These are phyloP conservation scores for Triops cancriformis DNA, from an alignment of 1,140 invertebrate genomes.

Conservation along the genomic window DNA sequence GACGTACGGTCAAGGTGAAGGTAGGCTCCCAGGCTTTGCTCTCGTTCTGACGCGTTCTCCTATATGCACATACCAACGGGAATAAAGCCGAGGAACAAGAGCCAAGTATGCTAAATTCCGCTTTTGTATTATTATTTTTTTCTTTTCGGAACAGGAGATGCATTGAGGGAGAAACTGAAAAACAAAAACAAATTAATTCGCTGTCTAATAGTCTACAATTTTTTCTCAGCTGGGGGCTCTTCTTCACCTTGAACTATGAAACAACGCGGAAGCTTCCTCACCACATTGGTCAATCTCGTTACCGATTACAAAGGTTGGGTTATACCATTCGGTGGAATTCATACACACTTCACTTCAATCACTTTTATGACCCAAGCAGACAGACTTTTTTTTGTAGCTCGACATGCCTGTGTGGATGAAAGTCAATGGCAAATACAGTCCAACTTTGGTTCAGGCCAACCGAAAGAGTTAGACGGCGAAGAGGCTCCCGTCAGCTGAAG, in stretches of 20 bases:
- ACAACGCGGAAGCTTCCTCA: neutral
- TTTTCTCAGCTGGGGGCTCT: neutral
- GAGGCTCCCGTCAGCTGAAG: neutral
- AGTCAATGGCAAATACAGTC: neutral
- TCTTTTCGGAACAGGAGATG: neutral
- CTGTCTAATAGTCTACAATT: neutral
- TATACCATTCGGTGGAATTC: no score
- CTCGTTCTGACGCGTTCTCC: neutral
- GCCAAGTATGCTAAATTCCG: neutral
- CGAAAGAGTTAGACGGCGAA: neutral
- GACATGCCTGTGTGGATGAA: neutral
- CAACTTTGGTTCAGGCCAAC: neutral
- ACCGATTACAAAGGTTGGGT: neutral
- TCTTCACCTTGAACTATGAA: slow-evolving; percentile 1
- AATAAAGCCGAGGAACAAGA: neutral
- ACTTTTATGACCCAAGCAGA: neutral
- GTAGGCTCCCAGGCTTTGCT: slow-evolving; percentile 4
- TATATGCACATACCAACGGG: neutral
- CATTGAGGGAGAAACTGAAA: neutral
- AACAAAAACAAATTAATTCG: neutral
- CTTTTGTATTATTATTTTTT: neutral
- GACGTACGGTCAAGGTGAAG: slow-evolving; percentile 12
- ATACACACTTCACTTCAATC: neutral
- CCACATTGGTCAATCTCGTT: neutral
- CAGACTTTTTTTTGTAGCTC: neutral